phyloP scores from a whole-genome alignment of 2,888 invertebrate genomes.

The Epistrophe grossulariae region DNA sequence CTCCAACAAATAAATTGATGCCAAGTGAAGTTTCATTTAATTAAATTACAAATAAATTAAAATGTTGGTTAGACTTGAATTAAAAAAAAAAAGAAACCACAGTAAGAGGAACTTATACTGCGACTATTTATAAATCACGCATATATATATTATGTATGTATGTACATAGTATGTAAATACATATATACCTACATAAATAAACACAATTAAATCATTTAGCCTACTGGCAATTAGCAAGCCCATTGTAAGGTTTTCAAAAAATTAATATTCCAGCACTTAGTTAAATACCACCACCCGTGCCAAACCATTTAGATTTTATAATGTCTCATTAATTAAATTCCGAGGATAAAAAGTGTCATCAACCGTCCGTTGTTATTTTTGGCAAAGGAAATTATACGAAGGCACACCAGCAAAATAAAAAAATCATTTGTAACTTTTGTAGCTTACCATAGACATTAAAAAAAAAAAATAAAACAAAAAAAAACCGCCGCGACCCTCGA shows the following conservation, averaged over 20 bases:
- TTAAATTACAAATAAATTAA: slow-evolving; percentile 73
- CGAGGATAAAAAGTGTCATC: slow-evolving; percentile 72
- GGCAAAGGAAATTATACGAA: slow-evolving; percentile 36
- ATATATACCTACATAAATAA: slow-evolving; percentile 37
- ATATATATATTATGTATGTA: not conserved
- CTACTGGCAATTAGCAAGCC: slow-evolving; percentile 57
- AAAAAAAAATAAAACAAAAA: slow-evolving; percentile 8
- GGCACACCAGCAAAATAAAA: not conserved
- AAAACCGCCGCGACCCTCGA: slow-evolving; percentile 35
- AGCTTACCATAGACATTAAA: slow-evolving; percentile 22
- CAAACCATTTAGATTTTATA: slow-evolving; percentile 64
- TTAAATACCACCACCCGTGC: slow-evolving; percentile 30
- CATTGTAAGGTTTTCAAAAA: slow-evolving; percentile 54
- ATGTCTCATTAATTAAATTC: slow-evolving; percentile 73
- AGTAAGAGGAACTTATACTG: slow-evolving; percentile 1
- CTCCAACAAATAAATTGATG: slow-evolving; percentile 60
- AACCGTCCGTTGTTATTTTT: slow-evolving; percentile 51
- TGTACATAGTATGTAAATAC: no score
- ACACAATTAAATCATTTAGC: slow-evolving; percentile 67
- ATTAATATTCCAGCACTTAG: slow-evolving; percentile 48
- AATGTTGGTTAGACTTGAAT: slow-evolving; percentile 54
- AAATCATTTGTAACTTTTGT: slow-evolving; percentile 8
- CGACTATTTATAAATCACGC: not conserved
- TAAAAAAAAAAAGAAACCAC: not conserved
- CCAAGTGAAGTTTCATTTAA: slow-evolving; percentile 58